Evolutionary conservation across 2,113 vertebrate genomes (phyloP).

Genomic region (Psilopogon haemacephalus): DNA sequence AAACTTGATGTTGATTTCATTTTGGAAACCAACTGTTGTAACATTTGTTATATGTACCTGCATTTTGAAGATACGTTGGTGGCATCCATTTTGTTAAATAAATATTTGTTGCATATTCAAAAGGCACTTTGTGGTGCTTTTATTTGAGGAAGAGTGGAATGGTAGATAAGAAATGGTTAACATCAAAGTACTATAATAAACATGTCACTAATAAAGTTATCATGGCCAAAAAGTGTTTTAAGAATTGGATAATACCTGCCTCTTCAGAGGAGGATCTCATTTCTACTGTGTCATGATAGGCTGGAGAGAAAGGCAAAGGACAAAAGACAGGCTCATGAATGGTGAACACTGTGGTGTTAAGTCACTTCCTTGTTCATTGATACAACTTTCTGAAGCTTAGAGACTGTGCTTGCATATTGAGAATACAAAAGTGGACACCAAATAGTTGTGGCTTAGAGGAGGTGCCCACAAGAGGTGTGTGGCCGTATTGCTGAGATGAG

Average conservation of each 20-base stretch:
- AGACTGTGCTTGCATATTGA: background rate
- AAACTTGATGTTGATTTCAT: conserved; percentile 38
- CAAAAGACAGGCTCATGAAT: background rate
- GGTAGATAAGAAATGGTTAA: background rate
- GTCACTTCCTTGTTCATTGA: background rate
- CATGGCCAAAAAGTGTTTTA: background rate
- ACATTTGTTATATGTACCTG: conserved; percentile 23
- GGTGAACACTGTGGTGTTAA: background rate
- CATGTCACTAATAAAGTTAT: background rate
- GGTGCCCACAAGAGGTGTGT: background rate
- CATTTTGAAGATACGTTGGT: conserved; percentile 35
- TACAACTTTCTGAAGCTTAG: background rate
- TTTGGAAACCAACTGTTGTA: conserved; percentile 38
- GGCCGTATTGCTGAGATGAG: background rate
- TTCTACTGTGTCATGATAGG: background rate
- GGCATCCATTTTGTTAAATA: conserved; percentile 71
- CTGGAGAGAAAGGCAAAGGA: background rate
- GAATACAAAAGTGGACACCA: background rate
- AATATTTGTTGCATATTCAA: conserved; percentile 60
- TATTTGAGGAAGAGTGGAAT: background rate
- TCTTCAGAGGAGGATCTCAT: background rate
- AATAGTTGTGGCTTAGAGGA: background rate
- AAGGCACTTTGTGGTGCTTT: background rate
- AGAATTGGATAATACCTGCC: background rate
- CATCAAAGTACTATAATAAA: background rate